These are phyloP conservation scores for Coenonympha glycerion DNA, from an alignment of 2,888 invertebrate species.

Conservation along the genomic window DNA sequence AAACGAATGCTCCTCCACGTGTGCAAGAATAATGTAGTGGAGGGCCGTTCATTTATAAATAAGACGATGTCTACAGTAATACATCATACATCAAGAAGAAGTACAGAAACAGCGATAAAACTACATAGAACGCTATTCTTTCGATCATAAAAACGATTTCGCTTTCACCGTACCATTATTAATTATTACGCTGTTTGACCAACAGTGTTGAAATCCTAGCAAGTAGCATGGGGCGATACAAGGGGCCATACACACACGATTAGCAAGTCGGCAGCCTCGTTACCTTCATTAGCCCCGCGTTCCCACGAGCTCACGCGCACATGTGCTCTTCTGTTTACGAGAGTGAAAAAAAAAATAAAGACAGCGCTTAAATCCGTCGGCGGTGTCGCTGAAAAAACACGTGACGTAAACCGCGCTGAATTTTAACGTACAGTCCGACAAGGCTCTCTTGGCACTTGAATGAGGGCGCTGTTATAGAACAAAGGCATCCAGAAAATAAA, in stretches of 20 bases:
- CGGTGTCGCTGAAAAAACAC: constrained; percentile 31
- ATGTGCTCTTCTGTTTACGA: constrained; percentile 56
- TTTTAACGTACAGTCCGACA: no score
- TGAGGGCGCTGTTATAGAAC: no score
- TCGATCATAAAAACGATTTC: no score
- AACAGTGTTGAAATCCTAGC: constrained; percentile 12
- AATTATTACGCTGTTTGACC: neutral
- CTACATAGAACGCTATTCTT: no score
- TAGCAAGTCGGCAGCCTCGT: constrained; percentile 57
- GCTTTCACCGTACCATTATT: neutral
- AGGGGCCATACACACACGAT: constrained; percentile 42
- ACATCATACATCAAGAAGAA: no score
- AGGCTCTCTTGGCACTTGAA: no score
- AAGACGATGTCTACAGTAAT: no score
- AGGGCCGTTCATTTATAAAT: no score
- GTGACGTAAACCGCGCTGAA: constrained; percentile 8
- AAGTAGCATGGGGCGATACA: constrained; percentile 29
- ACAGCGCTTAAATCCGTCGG: constrained; percentile 52
- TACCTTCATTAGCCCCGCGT: constrained; percentile 52
- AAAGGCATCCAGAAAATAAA: no score
- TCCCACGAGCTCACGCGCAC: constrained; percentile 65
- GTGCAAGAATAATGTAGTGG: no score
- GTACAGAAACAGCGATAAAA: no score
- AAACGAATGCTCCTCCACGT: no score
- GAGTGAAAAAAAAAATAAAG: constrained; percentile 42